Evolutionary conservation across 2,888 invertebrate genomes (phyloP), one percentile per base, ranked within the genome.

Genomic region (Phymatocera aterrima): DNA sequence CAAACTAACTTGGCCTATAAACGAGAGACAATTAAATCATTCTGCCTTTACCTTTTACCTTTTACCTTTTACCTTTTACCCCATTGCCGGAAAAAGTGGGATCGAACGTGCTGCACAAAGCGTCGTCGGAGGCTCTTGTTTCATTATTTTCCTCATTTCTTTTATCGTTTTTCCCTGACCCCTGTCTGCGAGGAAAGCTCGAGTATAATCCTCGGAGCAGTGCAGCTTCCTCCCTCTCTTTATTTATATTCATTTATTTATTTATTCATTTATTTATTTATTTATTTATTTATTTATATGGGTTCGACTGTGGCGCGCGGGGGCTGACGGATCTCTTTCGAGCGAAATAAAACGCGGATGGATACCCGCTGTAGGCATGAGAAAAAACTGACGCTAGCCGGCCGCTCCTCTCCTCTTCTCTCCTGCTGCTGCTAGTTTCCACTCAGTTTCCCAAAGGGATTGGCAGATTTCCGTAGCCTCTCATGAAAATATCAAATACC

Each of bases 211-310:
- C 72, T 51, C 72, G 48, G 6, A 34, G 34, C 72, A 18, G 31
- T 21, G 10, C n/a, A n/a, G n/a, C n/a, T n/a, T n/a, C n/a, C 37
- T 51, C 12, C 18, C 72, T 18, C 34, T 34, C 48, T 72, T 72
- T 72, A 72, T 72, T 51, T 72, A 34, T 51, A 72, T 72, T 72
- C 34, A 72, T 72, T 72, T 72, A 72, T 72, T 48, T 72, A 72
- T 72, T 72, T 51, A 68, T 68, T 68, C 46, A 68, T 51, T 72
- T 48, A 70, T 46, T 70, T 51, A 72, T 72, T 72, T 43, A 60
- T 65, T 65, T 37, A 68, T 68, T 68, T 68, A 68, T n/a, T 68
- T 68, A 68, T 68, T 68, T 68, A 68, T 68, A 72, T 51, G 72
- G 72, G 51, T 72, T 72, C 72, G 34, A 72, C 72, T 72, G 31